Evolutionary conservation across 2,113 vertebrate species (phyloP), one percentile per base, ranked within the genome.

Genomic region (Sula dactylatra): DNA sequence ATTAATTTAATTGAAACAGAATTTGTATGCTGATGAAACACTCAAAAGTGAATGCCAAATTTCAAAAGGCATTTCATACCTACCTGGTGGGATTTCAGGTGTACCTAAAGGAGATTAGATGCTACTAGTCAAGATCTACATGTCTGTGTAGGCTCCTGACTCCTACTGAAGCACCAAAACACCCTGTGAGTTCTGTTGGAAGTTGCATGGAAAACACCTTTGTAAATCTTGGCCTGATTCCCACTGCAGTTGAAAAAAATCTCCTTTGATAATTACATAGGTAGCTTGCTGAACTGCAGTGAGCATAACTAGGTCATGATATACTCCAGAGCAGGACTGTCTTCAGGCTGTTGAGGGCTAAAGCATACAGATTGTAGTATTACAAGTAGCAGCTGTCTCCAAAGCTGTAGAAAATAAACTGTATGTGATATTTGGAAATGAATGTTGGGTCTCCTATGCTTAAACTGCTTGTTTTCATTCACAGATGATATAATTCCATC

Each of bases 401-500:
- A n/a, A 72, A 88, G n/a, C 42, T 71, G 44, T 40, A 73, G 47
- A 34, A 90, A 71, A 92, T 31, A 61, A 81, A 36, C 20, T 59
- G 4, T 62, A 2, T 78, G 31, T 50, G 66, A 8, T 79, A 31
- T 36, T 73, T 94, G 31, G 54, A 81, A 82, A 32, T 29, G 19
- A 38, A 25, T 70, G 29, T 47, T 44, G 76, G 20, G 17, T 49
- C 62, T 82, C 19, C 38, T 24, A 0, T 74, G 40, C 62, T 86
- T 82, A 56, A 87, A 67, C 55, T 69, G n/a, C 61, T 92, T 80
- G 40, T 91, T 98, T 94, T 95, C 88, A 6, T 96, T 95, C 91
- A 56, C 96, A 99, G 99, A 99, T 97, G 99, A 99, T 54, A 96
- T 98, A 55, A 99, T 99, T 80, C 98, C 98, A 7, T 99, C 99